Base-by-base conservation (phyloP, 1,140 invertebrate genomes). In the Tetramorium simillimum region DNA sequence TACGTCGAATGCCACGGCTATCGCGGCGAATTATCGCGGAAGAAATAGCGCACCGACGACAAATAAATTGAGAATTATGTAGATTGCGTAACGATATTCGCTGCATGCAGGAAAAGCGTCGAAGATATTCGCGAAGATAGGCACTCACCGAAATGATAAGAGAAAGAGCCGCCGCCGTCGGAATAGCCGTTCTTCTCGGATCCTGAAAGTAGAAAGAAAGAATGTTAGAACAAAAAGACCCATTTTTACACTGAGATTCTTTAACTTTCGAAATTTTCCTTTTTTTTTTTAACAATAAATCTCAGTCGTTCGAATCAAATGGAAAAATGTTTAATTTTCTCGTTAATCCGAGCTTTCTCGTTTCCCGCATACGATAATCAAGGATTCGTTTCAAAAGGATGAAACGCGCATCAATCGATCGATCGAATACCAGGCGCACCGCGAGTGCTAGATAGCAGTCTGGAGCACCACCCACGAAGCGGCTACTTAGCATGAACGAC, bases 401-500 rank as follows among this genome's bases (percentile, higher is more conserved):
- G 72, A 73, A 88, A 69, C 62, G 70, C 63, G 69, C 73, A 90
- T 86, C 87, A 67, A 88, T 78, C 77, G 89, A 90, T 90, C 85
- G 90, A 90, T 90, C 86, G 90, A 90, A 78, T 91, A 88, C 86
- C 89, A 33, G 62, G 89, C 53, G 85, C 65, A 78, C 51, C 70
- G 85, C 75, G 58, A 87, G 46, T 63, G 70, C 85, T 70, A 91
- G 87, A 84, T 89, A 88, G 70, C 81, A 87, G 76, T 78, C 78
- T 21, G 51, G 78, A 58, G 76, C 88, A 91, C 91, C 91, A 92
- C 91, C 94, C 94, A 95, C 94, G 94, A 94, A 90, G 92, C 24
- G 75, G 86, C 94, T 94, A 92, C 93, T 95, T 94, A 94, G 92
- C 93, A 94, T 95, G 92, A 93, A 92, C 90, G 89, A 82, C 78